These are phyloP conservation scores for Acanthurus lineatus DNA, from an alignment of 2,797 vertebrate species.

Conservation along the genomic window DNA sequence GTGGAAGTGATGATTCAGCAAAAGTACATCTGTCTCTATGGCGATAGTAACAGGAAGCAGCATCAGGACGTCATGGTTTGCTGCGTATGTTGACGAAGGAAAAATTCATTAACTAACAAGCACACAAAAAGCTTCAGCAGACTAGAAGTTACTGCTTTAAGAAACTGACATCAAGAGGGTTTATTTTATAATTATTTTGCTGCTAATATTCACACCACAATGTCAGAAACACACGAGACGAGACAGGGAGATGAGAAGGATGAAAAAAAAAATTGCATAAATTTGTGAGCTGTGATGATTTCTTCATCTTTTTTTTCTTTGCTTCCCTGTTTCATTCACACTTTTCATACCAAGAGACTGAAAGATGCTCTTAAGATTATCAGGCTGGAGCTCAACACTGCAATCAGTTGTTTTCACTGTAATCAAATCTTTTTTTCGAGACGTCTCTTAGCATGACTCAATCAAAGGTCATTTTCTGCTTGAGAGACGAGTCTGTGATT, in stretches of 20 bases:
- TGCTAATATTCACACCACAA: not conserved
- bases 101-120: not conserved
- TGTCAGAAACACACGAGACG: too few relatives aligned
- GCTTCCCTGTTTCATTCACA: too few relatives aligned
- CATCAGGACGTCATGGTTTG: not conserved
- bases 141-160: not conserved
- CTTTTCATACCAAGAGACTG: not conserved
- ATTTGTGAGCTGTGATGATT: too few relatives aligned
- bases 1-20: not conserved
- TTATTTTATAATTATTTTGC: constrained; percentile 4
- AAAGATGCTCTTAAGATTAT: constrained; percentile 13
- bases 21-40: not conserved
- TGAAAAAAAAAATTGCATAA: too few relatives aligned
- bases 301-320: too few relatives aligned
- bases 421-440: constrained; percentile 25
- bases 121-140: not conserved
- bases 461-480: constrained; percentile 17
- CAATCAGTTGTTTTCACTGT: constrained; percentile 1
- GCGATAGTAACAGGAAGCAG: not conserved
- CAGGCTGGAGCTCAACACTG: not conserved
- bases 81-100: not conserved
- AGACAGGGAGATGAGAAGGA: too few relatives aligned
- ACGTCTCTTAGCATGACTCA: not conserved
- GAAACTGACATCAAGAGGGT: not conserved
- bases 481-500: constrained; percentile 12